phyloP scores from a whole-genome alignment of 2,797 vertebrate species.

The Muraenolepis orangiensis region DNA sequence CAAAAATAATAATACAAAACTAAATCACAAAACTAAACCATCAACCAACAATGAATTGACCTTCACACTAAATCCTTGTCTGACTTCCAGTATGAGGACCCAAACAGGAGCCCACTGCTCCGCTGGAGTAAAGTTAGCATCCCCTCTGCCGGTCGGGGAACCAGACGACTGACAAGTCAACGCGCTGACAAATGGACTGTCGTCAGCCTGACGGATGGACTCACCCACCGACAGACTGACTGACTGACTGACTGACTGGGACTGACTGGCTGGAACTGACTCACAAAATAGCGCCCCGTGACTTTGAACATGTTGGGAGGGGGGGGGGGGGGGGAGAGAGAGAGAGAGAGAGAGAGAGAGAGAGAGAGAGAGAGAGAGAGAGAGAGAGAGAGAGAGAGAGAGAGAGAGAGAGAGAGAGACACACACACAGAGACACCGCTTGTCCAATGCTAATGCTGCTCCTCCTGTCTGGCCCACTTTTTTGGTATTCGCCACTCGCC shows the following conservation, averaged over 20 bases:
- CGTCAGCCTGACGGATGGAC: not conserved
- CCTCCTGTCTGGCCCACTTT: not conserved
- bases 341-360: too few species aligned
- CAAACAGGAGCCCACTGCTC: not conserved
- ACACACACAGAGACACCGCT: too few species aligned
- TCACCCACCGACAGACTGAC: not conserved
- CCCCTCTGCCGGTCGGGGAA: not conserved
- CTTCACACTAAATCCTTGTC: conserved; percentile 28
- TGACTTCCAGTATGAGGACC: conserved; percentile 21
- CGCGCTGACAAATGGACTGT: not conserved
- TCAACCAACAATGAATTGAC: too few species aligned
- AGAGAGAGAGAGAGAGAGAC: too few species aligned
- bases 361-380: too few species aligned
- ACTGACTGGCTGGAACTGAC: conserved; percentile 3
- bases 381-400: too few species aligned
- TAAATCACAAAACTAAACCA: too few species aligned
- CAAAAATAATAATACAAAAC: too few species aligned
- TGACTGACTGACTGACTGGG: conserved; percentile 4
- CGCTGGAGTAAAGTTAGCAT: not conserved
- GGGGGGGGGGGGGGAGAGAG: too few species aligned
- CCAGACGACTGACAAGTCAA: conserved; percentile 17
- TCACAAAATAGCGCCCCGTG: not conserved
- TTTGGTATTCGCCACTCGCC: not conserved
- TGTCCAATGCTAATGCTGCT: not conserved
- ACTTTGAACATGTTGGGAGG: conserved; percentile 1